Conservation (phyloP, 2,797 vertebrate genomes). For the Acropternis orthonyx region DNA sequence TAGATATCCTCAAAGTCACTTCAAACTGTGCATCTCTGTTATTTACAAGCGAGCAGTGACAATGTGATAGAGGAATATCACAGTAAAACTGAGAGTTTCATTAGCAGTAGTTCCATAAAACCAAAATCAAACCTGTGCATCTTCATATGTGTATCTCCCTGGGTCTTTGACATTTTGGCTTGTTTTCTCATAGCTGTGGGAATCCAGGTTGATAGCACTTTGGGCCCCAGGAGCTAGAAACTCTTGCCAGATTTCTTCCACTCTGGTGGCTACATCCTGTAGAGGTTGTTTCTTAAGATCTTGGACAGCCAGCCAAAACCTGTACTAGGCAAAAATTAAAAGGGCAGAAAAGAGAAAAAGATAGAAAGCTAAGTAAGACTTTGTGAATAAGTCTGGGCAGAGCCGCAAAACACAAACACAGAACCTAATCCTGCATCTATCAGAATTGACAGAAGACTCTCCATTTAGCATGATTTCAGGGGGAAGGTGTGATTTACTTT, state of each 20-base stretch:
- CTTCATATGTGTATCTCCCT: slow-evolving; percentile 93
- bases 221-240: slow-evolving; percentile 92
- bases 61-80: background rate
- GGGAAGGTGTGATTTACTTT: background rate
- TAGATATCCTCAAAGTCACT: slow-evolving; percentile 33
- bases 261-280: slow-evolving; percentile 86
- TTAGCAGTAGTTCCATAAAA: slow-evolving; percentile 31
- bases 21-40: slow-evolving; percentile 13
- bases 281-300: slow-evolving; percentile 91
- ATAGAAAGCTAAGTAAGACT: background rate
- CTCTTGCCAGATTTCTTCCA: slow-evolving; percentile 96
- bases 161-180: slow-evolving; percentile 95
- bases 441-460: background rate
- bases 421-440: background rate
- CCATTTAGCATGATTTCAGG: background rate
- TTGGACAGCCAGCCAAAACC: slow-evolving; percentile 96
- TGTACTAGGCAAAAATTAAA: slow-evolving; percentile 57
- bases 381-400: background rate
- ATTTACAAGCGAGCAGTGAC: slow-evolving; percentile 7
- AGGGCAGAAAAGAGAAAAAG: background rate
- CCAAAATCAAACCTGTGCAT: slow-evolving; percentile 87
- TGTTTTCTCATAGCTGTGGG: slow-evolving; percentile 94
- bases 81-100: background rate
- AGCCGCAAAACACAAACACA: background rate
- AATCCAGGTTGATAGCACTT: slow-evolving; percentile 95